Conservation (phyloP, 1,140 invertebrate genomes). For the Drosophila hydei region DNA sequence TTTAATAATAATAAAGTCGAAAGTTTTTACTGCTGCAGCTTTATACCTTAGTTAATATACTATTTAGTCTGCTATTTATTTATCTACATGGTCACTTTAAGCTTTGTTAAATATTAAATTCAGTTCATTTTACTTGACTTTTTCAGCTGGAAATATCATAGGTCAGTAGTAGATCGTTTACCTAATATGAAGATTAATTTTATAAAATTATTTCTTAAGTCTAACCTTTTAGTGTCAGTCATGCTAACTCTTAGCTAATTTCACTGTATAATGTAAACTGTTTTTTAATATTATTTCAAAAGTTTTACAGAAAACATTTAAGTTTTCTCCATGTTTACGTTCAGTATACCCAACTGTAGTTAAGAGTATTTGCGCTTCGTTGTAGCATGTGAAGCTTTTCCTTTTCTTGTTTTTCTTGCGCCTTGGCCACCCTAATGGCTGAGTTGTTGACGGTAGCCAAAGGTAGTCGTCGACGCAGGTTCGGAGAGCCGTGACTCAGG, state of each 20-base stretch:
- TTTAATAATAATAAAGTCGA: too few species aligned
- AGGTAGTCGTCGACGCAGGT: slow-evolving; percentile 50
- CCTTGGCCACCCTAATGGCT: slow-evolving; percentile 73
- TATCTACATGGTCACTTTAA: neutral
- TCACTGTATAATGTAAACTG: neutral
- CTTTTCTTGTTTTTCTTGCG: slow-evolving; percentile 18
- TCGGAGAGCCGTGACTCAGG: slow-evolving; percentile 50
- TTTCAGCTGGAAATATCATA: too few species aligned
- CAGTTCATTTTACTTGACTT: too few species aligned
- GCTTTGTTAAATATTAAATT: too few species aligned
- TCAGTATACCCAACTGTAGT: neutral
- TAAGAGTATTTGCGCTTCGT: slow-evolving; percentile 42
- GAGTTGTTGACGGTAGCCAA: slow-evolving; percentile 64
- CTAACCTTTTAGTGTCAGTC: too few species aligned
- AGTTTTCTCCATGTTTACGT: neutral
- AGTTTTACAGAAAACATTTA: neutral
- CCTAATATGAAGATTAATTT: too few species aligned
- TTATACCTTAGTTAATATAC: too few species aligned
- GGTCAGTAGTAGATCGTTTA: too few species aligned
- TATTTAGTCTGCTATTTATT: neutral
- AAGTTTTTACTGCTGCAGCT: too few species aligned
- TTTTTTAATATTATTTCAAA: neutral
- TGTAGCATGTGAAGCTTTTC: neutral
- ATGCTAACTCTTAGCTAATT: too few species aligned
- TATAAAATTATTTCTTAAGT: too few species aligned